A percentile compares a stretch with the other conserved stretches of the same genome.
Conservation (phyloP, 2,113 vertebrate genomes). For the Nothocercus julius region DNA sequence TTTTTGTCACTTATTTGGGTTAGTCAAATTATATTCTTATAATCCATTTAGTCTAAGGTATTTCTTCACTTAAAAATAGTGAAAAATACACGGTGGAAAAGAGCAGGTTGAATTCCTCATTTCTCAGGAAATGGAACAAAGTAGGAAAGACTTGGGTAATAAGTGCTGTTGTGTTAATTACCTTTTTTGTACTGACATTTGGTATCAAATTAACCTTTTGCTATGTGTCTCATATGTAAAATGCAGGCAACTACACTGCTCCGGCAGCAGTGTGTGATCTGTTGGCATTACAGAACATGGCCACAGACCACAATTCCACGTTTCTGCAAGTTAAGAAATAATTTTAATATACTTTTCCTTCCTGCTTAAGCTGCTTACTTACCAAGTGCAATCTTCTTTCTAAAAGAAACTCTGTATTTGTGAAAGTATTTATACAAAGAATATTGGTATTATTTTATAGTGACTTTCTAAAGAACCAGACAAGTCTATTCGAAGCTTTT, state of each 20-base stretch:
- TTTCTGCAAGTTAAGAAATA: conserved; percentile 60
- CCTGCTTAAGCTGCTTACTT: conserved; percentile 74
- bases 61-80: not conserved
- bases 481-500: conserved; percentile 78
- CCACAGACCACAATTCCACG: conserved; percentile 16
- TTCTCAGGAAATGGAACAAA: not conserved
- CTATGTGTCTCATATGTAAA: not conserved
- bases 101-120: not conserved
- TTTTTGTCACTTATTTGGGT: conserved; percentile 29
- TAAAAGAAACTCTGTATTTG: conserved; percentile 71
- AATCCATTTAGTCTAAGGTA: not conserved
- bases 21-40: conserved; percentile 6
- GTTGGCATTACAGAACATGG: not conserved
- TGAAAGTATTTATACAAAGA: conserved; percentile 63
- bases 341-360: conserved; percentile 58
- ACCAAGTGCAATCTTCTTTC: conserved; percentile 67
- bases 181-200: not conserved
- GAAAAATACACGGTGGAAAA: not conserved
- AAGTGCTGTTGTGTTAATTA: not conserved
- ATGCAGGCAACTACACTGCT: not conserved
- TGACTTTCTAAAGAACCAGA: conserved; percentile 74
- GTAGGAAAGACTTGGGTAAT: not conserved
- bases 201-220: conserved; percentile 2
- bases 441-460: conserved; percentile 75
- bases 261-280: not conserved